Evolutionary conservation across 1,140 invertebrate genomes (phyloP).

Genomic region (Manduca sexta): DNA sequence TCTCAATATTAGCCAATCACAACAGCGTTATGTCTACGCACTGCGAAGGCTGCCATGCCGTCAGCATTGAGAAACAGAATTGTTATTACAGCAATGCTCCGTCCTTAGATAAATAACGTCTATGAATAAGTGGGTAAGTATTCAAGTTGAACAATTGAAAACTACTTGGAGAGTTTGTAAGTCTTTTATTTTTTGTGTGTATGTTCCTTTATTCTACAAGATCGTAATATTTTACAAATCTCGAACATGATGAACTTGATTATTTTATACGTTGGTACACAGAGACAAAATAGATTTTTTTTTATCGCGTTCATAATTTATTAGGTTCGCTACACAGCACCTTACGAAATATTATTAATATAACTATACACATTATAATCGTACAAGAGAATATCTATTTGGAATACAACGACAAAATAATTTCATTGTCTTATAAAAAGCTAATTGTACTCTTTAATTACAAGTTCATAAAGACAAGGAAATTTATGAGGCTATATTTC

Average conservation of each 20-base stretch:
- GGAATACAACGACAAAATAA: slow-evolving; percentile 27
- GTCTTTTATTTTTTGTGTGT: slow-evolving; percentile 3
- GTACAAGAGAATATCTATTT: background rate
- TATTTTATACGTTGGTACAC: background rate
- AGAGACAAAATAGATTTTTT: background rate
- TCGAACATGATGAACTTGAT: background rate
- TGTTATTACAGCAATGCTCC: no score
- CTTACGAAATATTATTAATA: slow-evolving; percentile 36
- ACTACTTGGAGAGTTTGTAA: background rate
- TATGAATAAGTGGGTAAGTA: no score
- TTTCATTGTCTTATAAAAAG: slow-evolving; percentile 31
- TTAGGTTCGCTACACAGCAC: slow-evolving; percentile 19
- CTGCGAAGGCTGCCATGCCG: no score
- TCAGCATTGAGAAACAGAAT: no score
- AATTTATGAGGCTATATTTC: background rate
- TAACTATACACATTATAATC: slow-evolving; percentile 7
- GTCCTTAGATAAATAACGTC: no score
- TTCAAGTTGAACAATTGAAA: no score
- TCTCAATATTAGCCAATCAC: no score
- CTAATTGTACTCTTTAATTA: slow-evolving; percentile 55
- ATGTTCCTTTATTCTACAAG: slow-evolving; percentile 11
- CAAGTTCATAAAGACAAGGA: slow-evolving; percentile 9
- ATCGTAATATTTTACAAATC: slow-evolving; percentile 2
- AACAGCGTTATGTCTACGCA: no score
- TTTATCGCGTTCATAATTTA: background rate